Evolutionary conservation across 2,888 invertebrate species (phyloP).

Genomic region (Allophyes oxyacanthae): DNA sequence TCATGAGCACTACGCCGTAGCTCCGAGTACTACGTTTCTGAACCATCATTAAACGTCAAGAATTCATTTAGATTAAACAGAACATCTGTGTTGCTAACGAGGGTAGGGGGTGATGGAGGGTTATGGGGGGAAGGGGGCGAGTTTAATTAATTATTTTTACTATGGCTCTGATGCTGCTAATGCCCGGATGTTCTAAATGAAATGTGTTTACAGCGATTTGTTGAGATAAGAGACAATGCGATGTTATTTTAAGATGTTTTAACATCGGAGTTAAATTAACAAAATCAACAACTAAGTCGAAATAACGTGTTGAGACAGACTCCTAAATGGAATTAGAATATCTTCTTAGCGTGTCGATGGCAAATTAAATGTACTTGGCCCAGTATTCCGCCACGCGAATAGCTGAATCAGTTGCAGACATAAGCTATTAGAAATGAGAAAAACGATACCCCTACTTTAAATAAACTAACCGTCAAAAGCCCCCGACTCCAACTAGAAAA

Average conservation of each 20-base stretch:
- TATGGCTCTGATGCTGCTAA: slow-evolving; percentile 23
- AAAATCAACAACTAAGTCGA: too few species aligned
- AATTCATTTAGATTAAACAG: slow-evolving; percentile 45
- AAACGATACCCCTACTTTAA: too few species aligned
- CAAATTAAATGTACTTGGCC: too few species aligned
- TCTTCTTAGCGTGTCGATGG: too few species aligned
- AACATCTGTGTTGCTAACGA: slow-evolving; percentile 53
- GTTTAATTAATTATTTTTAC: slow-evolving; percentile 53
- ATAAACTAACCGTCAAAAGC: too few species aligned
- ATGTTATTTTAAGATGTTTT: not conserved
- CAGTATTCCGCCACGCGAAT: too few species aligned
- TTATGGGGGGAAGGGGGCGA: not conserved
- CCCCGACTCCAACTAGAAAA: too few species aligned
- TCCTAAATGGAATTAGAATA: too few species aligned
- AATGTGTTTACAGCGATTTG: slow-evolving; percentile 18
- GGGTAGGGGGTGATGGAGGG: not conserved
- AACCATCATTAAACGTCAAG: slow-evolving; percentile 45
- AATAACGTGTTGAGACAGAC: too few species aligned
- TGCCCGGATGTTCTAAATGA: slow-evolving; percentile 32
- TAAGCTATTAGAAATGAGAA: too few species aligned
- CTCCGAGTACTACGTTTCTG: slow-evolving; percentile 10
- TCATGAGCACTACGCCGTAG: not conserved
- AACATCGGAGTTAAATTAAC: too few species aligned
- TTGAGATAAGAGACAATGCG: slow-evolving; percentile 4
- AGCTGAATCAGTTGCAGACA: too few species aligned